Percentiles rank a stretch among this genome's conserved stretches.
phyloP scores from a whole-genome alignment of 2,888 invertebrate species.

The Habroteleia sp. region DNA sequence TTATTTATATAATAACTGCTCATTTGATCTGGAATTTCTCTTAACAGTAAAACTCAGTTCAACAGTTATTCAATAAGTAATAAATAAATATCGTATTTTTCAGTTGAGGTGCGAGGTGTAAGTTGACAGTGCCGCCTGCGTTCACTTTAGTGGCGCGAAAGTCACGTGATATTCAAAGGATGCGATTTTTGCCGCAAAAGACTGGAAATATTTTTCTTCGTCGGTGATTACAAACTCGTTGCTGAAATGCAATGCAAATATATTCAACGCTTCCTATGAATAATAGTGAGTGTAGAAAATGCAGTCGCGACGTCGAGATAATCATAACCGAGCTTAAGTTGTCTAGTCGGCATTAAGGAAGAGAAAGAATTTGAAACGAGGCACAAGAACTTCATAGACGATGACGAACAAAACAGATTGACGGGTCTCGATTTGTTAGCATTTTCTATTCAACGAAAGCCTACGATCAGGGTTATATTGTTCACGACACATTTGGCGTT shows the following conservation, averaged over 20 bases:
- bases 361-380: background rate
- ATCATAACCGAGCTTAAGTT: background rate
- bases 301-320: background rate
- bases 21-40: no score
- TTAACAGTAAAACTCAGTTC: no score
- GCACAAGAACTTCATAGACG: no score
- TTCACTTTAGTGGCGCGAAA: background rate
- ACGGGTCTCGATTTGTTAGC: background rate
- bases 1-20: no score
- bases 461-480: no score
- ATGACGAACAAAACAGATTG: background rate
- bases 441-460: background rate
- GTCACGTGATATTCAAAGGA: constrained; percentile 26
- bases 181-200: background rate
- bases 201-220: constrained; percentile 13
- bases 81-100: no score
- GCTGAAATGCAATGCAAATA: constrained; percentile 5
- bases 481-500: background rate
- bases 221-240: constrained; percentile 1
- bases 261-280: background rate
- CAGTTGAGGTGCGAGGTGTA: no score
- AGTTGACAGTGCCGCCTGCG: background rate
- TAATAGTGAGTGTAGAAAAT: background rate
- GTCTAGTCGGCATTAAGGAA: background rate
- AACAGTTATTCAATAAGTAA: no score